These are phyloP conservation scores for Nothocercus julius DNA, from an alignment of 2,113 vertebrate species.

Conservation along the genomic window DNA sequence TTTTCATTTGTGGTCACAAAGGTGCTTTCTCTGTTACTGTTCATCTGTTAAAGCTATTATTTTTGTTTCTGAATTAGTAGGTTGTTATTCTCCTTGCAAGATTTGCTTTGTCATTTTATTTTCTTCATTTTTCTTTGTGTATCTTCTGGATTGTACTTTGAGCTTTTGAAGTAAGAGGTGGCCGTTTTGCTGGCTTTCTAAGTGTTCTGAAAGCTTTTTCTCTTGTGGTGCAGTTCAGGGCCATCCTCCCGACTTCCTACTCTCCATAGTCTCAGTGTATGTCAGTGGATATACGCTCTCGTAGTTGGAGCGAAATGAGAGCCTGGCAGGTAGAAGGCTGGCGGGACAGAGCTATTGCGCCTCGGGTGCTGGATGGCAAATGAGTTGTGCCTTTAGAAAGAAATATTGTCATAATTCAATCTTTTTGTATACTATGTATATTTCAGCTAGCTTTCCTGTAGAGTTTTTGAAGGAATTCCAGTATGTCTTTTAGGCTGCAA, in stretches of 20 bases:
- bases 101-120: neutral
- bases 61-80: neutral
- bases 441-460: neutral
- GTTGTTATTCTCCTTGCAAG: neutral
- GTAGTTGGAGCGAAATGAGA: neutral
- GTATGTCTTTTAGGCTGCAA: neutral
- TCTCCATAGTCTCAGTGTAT: neutral
- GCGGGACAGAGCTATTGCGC: neutral
- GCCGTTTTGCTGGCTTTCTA: neutral
- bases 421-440: neutral
- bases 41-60: neutral
- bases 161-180: neutral
- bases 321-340: neutral
- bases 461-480: neutral
- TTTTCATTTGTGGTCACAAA: neutral
- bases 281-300: rapidly evolving
- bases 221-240: neutral
- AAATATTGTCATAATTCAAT: neutral
- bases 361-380: conserved; percentile 3
- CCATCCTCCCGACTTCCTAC: neutral
- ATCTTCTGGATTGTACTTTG: neutral
- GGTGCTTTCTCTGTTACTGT: neutral
- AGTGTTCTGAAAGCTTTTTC: neutral
- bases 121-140: neutral
- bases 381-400: conserved; percentile 1